These are phyloP conservation scores for Cylas formicarius DNA, from an alignment of 1,140 invertebrate genomes.

Conservation along the genomic window DNA sequence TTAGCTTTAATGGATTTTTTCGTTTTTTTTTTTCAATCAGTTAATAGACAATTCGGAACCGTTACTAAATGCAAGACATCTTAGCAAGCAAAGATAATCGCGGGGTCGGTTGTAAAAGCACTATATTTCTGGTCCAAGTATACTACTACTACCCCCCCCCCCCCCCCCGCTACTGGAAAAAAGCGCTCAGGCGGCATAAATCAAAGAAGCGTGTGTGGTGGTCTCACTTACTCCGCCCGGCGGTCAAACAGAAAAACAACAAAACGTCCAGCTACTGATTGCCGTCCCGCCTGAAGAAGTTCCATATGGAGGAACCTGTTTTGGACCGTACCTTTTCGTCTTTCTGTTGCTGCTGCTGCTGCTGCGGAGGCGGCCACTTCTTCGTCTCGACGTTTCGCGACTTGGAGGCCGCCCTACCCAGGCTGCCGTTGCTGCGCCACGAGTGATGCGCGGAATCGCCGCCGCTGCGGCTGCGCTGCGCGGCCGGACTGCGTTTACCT, in stretches of 20 bases:
- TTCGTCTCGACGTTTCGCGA: conserved; percentile 12
- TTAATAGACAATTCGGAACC: no score
- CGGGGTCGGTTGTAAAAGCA: no score
- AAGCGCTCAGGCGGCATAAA: conserved; percentile 24
- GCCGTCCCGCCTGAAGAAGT: conserved; percentile 53
- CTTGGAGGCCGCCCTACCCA: conserved; percentile 25
- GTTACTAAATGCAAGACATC: no score
- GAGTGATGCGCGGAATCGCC: conserved; percentile 45
- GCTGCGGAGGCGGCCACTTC: conserved; percentile 29
- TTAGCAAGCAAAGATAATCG: no score
- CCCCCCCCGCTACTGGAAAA: conserved; percentile 24
- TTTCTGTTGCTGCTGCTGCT: conserved; percentile 34
- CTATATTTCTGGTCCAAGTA: no score
- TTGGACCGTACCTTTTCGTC: conserved; percentile 57
- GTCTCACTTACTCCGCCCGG: conserved; percentile 38
- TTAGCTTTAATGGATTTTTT: no score
- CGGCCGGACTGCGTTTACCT: conserved; percentile 41
- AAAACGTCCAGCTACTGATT: conserved; percentile 38
- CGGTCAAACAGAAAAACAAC: conserved; percentile 22
- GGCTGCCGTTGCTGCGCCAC: conserved; percentile 41
- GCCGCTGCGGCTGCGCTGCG: conserved; percentile 45
- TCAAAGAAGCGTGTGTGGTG: conserved; percentile 38
- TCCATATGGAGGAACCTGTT: conserved; percentile 57
- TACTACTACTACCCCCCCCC: conserved; percentile 16
- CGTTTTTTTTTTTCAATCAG: no score